A percentile compares a stretch with the other conserved stretches of the same genome.
phyloP scores from a whole-genome alignment of 2,113 vertebrate genomes.

The Strix uralensis region DNA sequence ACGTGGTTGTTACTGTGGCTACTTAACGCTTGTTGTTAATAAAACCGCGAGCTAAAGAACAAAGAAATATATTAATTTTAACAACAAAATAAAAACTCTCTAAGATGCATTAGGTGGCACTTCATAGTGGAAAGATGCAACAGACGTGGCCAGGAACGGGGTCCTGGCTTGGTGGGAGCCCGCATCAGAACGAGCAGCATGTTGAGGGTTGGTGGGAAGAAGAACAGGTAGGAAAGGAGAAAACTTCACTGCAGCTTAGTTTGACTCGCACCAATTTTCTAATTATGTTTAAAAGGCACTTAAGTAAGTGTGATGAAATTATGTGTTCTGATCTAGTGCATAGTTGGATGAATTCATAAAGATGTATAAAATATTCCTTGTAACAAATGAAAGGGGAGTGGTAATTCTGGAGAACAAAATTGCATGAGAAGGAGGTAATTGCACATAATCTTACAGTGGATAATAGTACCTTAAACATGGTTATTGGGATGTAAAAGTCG shows the following conservation, averaged over 20 bases:
- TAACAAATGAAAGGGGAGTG: constrained; percentile 32
- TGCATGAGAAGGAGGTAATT: constrained; percentile 17
- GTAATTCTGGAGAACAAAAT: constrained; percentile 21
- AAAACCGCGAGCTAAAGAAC: not conserved
- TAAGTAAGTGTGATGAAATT: not conserved
- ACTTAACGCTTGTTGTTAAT: not conserved
- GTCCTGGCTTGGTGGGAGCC: too few species aligned
- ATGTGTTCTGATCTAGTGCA: not conserved
- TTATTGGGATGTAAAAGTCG: not conserved
- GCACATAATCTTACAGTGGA: not conserved
- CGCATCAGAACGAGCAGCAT: not conserved
- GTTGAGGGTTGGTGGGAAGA: not conserved
- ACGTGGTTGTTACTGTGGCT: not conserved
- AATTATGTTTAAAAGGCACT: constrained; percentile 8
- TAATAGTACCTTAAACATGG: not conserved
- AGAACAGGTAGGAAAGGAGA: not conserved
- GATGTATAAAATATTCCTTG: constrained; percentile 1
- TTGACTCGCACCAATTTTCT: not conserved
- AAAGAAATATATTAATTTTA: not conserved
- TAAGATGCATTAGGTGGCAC: not conserved
- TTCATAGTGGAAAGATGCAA: not conserved
- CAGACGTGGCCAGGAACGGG: not conserved
- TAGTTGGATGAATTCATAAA: not conserved
- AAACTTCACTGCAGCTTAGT: not conserved
- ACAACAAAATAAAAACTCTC: not conserved